Evolutionary conservation across 2,797 vertebrate species (phyloP).

Genomic region (Channallabes apus): DNA sequence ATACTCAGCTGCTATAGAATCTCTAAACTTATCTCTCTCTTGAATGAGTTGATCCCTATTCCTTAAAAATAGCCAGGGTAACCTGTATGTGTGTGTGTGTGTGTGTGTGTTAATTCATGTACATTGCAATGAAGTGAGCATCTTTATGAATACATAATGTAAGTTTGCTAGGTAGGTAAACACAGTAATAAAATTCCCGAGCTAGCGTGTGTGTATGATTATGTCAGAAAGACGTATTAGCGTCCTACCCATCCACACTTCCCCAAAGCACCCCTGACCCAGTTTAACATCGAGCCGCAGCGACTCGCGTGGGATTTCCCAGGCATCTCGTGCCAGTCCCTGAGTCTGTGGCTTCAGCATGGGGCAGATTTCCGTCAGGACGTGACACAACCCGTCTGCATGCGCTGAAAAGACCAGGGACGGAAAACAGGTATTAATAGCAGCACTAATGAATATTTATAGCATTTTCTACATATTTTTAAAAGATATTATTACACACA

Average conservation of each 20-base stretch:
- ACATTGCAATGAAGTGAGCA: not conserved
- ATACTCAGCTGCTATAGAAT: too few species aligned
- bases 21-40: too few species aligned
- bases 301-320: conserved; percentile 94
- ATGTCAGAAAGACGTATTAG: not conserved
- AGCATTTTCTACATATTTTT: conserved; percentile 1
- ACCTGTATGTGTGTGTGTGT: too few species aligned
- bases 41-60: too few species aligned
- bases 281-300: conserved; percentile 92
- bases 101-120: too few species aligned
- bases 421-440: not conserved
- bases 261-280: conserved; percentile 96
- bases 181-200: not conserved
- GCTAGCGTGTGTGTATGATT: not conserved
- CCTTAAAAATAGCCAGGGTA: too few species aligned
- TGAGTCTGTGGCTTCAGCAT: conserved; percentile 94
- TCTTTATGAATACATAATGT: not conserved
- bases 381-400: conserved; percentile 90
- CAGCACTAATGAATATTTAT: not conserved
- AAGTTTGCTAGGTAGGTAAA: not conserved
- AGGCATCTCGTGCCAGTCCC: conserved; percentile 92
- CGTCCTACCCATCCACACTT: conserved; percentile 96
- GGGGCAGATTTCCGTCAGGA: conserved; percentile 90
- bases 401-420: conserved; percentile 75
- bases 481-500: not conserved